These are phyloP conservation scores for Zingel zingel DNA, from an alignment of 2,113 vertebrate genomes.

Conservation along the genomic window DNA sequence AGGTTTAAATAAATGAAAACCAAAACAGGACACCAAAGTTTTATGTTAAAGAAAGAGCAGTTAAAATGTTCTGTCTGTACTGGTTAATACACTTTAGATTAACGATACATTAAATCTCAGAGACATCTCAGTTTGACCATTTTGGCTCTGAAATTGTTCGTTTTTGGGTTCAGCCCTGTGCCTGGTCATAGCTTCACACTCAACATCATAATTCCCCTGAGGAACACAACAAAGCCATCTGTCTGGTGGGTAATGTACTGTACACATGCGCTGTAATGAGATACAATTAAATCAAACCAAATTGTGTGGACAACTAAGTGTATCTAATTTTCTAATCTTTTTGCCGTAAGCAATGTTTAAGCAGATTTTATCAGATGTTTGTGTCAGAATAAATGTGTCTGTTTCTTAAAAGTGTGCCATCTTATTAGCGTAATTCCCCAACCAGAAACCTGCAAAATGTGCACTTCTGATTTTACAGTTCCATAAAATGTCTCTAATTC, in stretches of 20 bases:
- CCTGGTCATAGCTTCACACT: constrained; percentile 44
- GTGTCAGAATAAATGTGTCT: constrained; percentile 18
- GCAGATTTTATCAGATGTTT: constrained; percentile 14
- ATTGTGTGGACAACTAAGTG: constrained; percentile 57
- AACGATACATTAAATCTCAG: constrained; percentile 20
- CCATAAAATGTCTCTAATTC: constrained; percentile 84
- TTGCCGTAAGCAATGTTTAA: constrained; percentile 15
- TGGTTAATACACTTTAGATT: constrained; percentile 16
- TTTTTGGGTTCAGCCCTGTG: constrained; percentile 27
- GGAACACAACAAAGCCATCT: constrained; percentile 61
- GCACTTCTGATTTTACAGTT: constrained; percentile 91
- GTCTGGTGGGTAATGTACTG: constrained; percentile 69
- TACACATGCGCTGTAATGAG: constrained; percentile 67
- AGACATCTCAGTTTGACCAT: constrained; percentile 7
- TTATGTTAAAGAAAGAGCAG: constrained; percentile 28
- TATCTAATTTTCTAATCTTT: constrained; percentile 40
- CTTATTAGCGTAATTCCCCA: constrained; percentile 87
- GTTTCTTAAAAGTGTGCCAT: constrained; percentile 42
- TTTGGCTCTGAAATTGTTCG: constrained; percentile 4
- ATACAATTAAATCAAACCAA: constrained; percentile 64
- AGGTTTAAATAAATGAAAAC: not conserved
- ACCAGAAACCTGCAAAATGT: constrained; percentile 89
- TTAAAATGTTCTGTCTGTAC: not conserved
- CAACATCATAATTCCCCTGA: constrained; percentile 55
- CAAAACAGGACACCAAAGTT: not conserved